phyloP scores from a whole-genome alignment of 2,113 vertebrate species.

The Seriola quinqueradiata region DNA sequence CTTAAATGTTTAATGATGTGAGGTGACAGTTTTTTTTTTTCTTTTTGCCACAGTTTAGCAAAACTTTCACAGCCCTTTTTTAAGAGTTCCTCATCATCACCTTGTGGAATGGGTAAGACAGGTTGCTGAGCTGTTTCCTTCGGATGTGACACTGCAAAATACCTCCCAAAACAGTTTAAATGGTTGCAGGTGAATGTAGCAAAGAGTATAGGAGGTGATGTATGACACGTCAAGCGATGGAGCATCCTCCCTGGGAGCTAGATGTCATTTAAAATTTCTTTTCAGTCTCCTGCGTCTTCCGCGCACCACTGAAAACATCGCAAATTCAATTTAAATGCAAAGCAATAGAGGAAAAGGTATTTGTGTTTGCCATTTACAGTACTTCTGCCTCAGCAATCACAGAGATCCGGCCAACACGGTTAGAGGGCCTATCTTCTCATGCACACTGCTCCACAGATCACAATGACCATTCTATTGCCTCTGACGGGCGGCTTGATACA shows the following conservation, averaged over 20 bases:
- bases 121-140: conserved; percentile 15
- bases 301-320: conserved; percentile 17
- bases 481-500: conserved; percentile 50
- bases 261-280: conserved; percentile 53
- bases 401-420: conserved; percentile 13
- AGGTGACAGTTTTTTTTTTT: neutral
- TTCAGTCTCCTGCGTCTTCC: conserved; percentile 48
- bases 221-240: conserved; percentile 27
- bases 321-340: conserved; percentile 83
- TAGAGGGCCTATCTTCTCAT: conserved; percentile 24
- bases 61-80: neutral
- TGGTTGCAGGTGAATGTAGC: conserved; percentile 15
- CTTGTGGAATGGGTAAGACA: neutral
- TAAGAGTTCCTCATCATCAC: neutral
- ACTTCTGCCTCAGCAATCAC: conserved; percentile 41
- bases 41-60: neutral
- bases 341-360: conserved; percentile 61
- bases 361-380: conserved; percentile 66
- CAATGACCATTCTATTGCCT: conserved; percentile 44
- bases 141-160: conserved; percentile 40
- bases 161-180: conserved; percentile 23
- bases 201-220: conserved; percentile 34
- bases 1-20: conserved; percentile 8
- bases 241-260: conserved; percentile 37
- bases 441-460: conserved; percentile 32